A percentile compares a stretch with the other conserved stretches of the same genome.
phyloP scores from a whole-genome alignment of 2,113 vertebrate genomes.

The Brachyhypopomus occidentalis region DNA sequence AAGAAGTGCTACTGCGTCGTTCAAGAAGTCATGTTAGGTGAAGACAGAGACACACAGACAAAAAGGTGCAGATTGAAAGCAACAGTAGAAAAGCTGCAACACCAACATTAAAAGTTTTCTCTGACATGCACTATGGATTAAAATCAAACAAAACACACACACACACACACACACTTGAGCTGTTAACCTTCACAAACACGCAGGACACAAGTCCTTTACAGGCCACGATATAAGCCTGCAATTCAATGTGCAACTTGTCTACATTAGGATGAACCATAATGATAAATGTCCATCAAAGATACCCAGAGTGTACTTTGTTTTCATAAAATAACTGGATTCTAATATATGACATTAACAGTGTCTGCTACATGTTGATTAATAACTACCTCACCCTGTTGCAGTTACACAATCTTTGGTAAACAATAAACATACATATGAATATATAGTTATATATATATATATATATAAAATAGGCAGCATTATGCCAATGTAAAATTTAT shows the following conservation, averaged over 20 bases:
- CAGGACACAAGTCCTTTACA: not conserved
- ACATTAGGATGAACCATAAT: not conserved
- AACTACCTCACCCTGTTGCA: not conserved
- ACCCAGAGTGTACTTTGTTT: not conserved
- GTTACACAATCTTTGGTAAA: not conserved
- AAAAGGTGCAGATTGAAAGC: conserved; percentile 67
- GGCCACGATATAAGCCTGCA: not conserved
- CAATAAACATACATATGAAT: conserved; percentile 38
- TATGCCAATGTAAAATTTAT: not conserved
- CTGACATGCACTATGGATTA: conserved; percentile 47
- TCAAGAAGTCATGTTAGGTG: conserved; percentile 66
- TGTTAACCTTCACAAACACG: not conserved
- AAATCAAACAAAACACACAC: conserved; percentile 29
- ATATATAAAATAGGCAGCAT: conserved; percentile 47
- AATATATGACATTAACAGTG: not conserved
- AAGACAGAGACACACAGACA: conserved; percentile 67
- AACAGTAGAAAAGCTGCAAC: conserved; percentile 68
- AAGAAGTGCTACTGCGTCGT: conserved; percentile 65
- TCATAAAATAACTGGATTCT: not conserved
- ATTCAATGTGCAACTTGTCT: not conserved
- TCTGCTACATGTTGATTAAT: not conserved
- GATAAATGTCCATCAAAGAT: not conserved
- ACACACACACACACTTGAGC: conserved; percentile 5
- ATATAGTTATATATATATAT: conserved; percentile 34
- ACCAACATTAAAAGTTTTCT: conserved; percentile 43